These are phyloP conservation scores for Saccopteryx leptura DNA, from an alignment of 2,113 vertebrate species.

Conservation along the genomic window DNA sequence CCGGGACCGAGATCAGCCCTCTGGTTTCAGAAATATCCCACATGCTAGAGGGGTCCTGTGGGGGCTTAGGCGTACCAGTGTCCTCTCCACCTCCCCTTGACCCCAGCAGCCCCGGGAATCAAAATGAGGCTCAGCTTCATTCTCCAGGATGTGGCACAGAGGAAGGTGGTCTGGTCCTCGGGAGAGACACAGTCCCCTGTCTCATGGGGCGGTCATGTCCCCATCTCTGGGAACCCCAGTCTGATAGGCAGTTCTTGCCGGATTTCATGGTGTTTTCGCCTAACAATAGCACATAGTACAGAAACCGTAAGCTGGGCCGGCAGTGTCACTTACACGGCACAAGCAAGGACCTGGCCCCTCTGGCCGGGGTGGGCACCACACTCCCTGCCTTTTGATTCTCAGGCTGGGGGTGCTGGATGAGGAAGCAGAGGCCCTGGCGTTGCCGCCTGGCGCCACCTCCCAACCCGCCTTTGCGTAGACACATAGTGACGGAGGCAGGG, in stretches of 20 bases:
- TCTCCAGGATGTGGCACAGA: neutral
- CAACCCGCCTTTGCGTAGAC: neutral
- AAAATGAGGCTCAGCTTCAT: neutral
- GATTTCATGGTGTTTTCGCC: neutral
- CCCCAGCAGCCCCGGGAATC: neutral
- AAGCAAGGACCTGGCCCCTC: neutral
- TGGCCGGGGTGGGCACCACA: neutral
- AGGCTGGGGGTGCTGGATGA: neutral
- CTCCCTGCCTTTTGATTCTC: conserved; percentile 21
- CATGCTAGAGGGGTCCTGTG: neutral
- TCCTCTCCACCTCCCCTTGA: neutral
- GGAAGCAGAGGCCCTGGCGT: neutral
- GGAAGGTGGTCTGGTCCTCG: neutral
- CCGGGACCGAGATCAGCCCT: neutral
- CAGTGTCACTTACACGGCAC: neutral
- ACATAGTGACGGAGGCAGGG: neutral
- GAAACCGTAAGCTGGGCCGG: neutral
- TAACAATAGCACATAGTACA: neutral
- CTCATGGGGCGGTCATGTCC: neutral
- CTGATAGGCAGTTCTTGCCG: neutral
- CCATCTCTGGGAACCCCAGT: neutral
- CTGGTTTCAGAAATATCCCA: neutral
- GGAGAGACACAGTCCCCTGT: neutral
- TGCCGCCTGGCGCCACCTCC: neutral
- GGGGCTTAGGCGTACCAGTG: neutral